Evolutionary conservation across 2,888 invertebrate species (phyloP).

Genomic region (Brachyopa scutellaris): DNA sequence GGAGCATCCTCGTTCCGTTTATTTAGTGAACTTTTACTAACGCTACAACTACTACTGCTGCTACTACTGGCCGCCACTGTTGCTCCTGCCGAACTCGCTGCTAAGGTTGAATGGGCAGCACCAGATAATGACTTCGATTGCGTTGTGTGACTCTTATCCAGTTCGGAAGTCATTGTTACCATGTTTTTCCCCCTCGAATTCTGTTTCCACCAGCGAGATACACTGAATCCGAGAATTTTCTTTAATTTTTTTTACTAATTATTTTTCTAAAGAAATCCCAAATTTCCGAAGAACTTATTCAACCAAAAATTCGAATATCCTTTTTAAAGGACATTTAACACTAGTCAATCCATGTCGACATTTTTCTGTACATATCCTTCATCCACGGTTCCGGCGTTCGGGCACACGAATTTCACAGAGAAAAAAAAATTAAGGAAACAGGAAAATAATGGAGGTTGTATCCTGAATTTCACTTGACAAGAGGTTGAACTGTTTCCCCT

Average conservation of each 20-base stretch:
- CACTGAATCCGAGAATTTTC: conserved; percentile 11
- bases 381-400: conserved; percentile 1
- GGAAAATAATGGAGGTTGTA: conserved; percentile 59
- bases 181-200: conserved; percentile 74
- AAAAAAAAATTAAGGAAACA: conserved; percentile 26
- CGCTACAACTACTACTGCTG: conserved; percentile 73
- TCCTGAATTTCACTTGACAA: conserved; percentile 49
- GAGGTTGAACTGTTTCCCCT: conserved; percentile 13
- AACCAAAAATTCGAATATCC: conserved; percentile 17
- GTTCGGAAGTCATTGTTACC: conserved; percentile 82
- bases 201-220: conserved; percentile 20
- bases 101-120: conserved; percentile 55
- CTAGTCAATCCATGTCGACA: conserved; percentile 31
- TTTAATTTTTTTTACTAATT: background rate
- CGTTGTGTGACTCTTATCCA: conserved; percentile 79
- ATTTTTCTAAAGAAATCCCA: background rate
- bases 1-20: conserved; percentile 88
- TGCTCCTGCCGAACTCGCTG: conserved; percentile 57
- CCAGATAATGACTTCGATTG: conserved; percentile 72
- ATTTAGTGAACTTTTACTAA: conserved; percentile 65
- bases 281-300: conserved; percentile 1
- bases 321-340: conserved; percentile 32
- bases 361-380: conserved; percentile 29
- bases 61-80: conserved; percentile 47
- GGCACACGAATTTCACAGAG: conserved; percentile 19